These are phyloP conservation scores for Leucopsar rothschildi DNA, from an alignment of 2,113 vertebrate genomes.

Conservation along the genomic window DNA sequence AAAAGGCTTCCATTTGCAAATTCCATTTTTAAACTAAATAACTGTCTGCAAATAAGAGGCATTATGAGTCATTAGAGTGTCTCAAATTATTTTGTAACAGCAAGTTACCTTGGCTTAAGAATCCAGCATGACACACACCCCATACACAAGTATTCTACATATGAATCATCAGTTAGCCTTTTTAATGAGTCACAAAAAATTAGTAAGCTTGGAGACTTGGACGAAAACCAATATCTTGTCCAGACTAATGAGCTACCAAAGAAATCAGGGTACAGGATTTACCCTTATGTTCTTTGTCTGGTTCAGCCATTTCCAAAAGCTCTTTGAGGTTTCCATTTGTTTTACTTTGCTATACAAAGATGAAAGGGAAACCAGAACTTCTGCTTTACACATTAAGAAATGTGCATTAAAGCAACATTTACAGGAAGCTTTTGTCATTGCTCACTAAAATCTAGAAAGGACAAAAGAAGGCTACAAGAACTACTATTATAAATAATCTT, in stretches of 20 bases:
- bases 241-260: background rate
- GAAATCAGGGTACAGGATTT: background rate
- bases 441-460: slow-evolving; percentile 22
- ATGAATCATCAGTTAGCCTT: background rate
- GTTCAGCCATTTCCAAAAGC: background rate
- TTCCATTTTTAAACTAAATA: background rate
- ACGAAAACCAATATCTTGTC: background rate
- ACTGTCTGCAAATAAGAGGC: background rate
- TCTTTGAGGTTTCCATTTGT: background rate
- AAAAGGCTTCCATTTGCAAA: background rate
- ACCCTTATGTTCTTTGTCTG: background rate
- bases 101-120: background rate
- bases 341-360: background rate
- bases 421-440: slow-evolving; percentile 25
- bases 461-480: background rate
- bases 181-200: background rate
- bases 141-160: background rate
- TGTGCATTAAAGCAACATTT: slow-evolving; percentile 27
- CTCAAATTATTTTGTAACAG: background rate
- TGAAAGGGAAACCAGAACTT: slow-evolving; percentile 14
- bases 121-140: background rate
- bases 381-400: slow-evolving; percentile 41
- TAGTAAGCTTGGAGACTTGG: background rate
- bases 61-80: background rate
- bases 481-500: background rate